Evolutionary conservation across 2,888 invertebrate genomes (phyloP).

Genomic region (Ommatoiulus sabulosus): DNA sequence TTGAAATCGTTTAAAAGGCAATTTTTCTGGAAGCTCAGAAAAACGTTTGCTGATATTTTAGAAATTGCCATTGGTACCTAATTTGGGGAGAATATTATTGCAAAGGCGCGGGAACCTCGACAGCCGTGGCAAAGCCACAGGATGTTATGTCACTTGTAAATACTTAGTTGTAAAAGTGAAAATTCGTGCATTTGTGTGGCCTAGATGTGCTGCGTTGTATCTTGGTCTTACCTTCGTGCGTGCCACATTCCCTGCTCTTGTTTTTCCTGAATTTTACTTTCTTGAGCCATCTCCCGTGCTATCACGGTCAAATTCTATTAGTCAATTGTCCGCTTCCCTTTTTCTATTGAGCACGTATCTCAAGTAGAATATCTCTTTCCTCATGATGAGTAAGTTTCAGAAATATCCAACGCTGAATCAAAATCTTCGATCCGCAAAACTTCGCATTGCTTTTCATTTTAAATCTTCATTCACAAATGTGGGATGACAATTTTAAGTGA

Average conservation of each 20-base stretch:
- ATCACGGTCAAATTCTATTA: no score
- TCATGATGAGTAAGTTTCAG: not conserved
- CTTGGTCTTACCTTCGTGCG: not conserved
- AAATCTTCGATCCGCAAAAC: no score
- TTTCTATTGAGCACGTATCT: not conserved
- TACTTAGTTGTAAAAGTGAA: not conserved
- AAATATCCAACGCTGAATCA: no score
- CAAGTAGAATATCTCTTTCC: no score
- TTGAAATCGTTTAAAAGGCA: not conserved
- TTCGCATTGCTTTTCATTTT: no score
- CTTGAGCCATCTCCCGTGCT: no score
- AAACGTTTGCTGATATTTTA: not conserved
- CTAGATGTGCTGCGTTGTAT: not conserved
- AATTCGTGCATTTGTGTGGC: not conserved
- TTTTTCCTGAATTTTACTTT: not conserved
- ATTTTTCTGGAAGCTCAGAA: not conserved
- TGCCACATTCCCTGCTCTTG: not conserved
- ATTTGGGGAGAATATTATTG: not conserved
- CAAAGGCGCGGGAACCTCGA: not conserved
- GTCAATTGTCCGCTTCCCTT: not conserved
- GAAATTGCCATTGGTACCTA: not conserved
- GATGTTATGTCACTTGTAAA: not conserved
- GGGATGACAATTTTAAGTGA: no score
- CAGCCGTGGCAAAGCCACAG: not conserved
- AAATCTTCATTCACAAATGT: no score